These are phyloP conservation scores for Ornithoptera alexandrae DNA, from an alignment of 2,888 invertebrate genomes.

Conservation along the genomic window DNA sequence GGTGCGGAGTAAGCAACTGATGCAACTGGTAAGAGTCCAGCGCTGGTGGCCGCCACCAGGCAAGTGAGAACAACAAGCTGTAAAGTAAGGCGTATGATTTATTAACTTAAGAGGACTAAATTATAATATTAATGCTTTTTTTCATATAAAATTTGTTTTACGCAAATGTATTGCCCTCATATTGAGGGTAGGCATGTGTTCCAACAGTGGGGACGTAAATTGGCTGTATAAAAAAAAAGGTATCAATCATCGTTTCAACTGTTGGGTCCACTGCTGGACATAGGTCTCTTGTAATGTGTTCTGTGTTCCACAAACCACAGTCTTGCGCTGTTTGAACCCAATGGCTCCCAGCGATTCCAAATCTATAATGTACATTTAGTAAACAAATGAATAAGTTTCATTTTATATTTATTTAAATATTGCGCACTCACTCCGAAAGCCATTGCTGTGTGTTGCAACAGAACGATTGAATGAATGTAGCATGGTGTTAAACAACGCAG, in stretches of 20 bases:
- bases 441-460: conserved; percentile 17
- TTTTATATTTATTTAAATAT: background rate
- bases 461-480: background rate
- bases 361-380: background rate
- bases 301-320: too few species aligned
- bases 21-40: conserved; percentile 40
- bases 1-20: conserved; percentile 39
- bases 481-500: background rate
- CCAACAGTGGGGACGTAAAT: too few species aligned
- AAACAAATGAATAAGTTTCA: background rate
- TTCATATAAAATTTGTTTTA: too few species aligned
- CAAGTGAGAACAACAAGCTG: conserved; percentile 55
- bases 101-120: conserved; percentile 37
- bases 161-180: too few species aligned
- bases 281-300: too few species aligned
- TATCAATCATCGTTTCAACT: too few species aligned
- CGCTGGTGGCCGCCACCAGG: conserved; percentile 51
- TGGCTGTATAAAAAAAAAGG: too few species aligned
- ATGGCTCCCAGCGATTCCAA: too few species aligned
- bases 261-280: too few species aligned
- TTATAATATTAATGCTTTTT: too few species aligned
- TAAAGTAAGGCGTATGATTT: conserved; percentile 37
- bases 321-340: too few species aligned
- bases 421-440: conserved; percentile 18
- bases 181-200: too few species aligned